phyloP scores from a whole-genome alignment of 2,888 invertebrate genomes.

The Carcina quercana region DNA sequence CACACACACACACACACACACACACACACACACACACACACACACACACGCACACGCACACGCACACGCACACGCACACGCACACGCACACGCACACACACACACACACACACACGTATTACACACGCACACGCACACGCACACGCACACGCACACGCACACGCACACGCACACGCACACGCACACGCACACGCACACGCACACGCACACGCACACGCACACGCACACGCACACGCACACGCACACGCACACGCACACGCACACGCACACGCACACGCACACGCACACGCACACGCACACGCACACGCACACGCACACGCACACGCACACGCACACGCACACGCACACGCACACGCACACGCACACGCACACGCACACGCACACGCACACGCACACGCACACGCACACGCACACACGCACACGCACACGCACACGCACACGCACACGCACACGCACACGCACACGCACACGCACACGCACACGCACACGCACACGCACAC shows the following conservation, averaged over 20 bases:
- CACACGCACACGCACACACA: slow-evolving; percentile 4
- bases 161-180: slow-evolving; percentile 3
- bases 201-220: slow-evolving; percentile 3
- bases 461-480: slow-evolving; percentile 3
- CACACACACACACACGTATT: neutral
- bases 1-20: slow-evolving; percentile 3
- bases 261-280: slow-evolving; percentile 4
- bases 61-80: slow-evolving; percentile 4
- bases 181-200: slow-evolving; percentile 1
- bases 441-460: slow-evolving; percentile 2
- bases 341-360: slow-evolving; percentile 4
- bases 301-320: slow-evolving; percentile 1
- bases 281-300: slow-evolving; percentile 5
- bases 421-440: slow-evolving; percentile 3
- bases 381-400: slow-evolving; percentile 4
- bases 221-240: slow-evolving; percentile 4
- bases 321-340: slow-evolving; percentile 3
- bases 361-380: slow-evolving; percentile 4
- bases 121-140: slow-evolving; percentile 3
- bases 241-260: slow-evolving; percentile 4
- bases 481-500: slow-evolving; percentile 3
- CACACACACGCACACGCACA: slow-evolving; percentile 5
- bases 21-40: slow-evolving; percentile 5
- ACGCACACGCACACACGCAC: slow-evolving; percentile 4
- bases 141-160: slow-evolving; percentile 3